These are phyloP conservation scores for Hippocampus mohnikei DNA, from an alignment of 2,113 vertebrate genomes.

Conservation along the genomic window DNA sequence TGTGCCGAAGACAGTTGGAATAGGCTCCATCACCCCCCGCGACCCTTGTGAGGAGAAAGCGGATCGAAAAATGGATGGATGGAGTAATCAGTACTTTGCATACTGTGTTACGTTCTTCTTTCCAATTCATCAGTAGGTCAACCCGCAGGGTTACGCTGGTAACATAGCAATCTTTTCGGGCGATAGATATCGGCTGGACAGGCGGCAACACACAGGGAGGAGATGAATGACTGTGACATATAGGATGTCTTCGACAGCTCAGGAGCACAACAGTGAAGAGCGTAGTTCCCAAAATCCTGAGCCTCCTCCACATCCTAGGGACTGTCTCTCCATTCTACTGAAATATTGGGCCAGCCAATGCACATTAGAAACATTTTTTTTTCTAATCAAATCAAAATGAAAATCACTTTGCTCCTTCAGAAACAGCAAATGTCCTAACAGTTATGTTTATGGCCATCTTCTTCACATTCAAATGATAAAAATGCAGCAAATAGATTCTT, in stretches of 20 bases:
- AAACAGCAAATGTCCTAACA: slow-evolving; percentile 14
- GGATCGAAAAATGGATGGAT: no score
- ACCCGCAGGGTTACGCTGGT: not conserved
- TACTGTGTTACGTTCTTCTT: not conserved
- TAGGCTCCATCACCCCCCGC: no score
- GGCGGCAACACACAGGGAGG: not conserved
- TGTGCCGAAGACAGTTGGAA: no score
- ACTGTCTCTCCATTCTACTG: slow-evolving; percentile 52
- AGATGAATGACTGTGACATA: slow-evolving; percentile 7
- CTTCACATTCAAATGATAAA: not conserved
- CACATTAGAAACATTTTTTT: slow-evolving; percentile 46
- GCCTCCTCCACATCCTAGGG: slow-evolving; percentile 39
- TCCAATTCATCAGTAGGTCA: not conserved
- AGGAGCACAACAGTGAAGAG: slow-evolving; percentile 50
- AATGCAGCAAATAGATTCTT: not conserved
- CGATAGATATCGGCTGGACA: not conserved
- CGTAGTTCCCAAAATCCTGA: slow-evolving; percentile 28
- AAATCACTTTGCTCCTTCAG: slow-evolving; percentile 43
- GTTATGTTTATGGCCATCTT: slow-evolving; percentile 1
- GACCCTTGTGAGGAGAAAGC: no score
- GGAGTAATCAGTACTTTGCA: not conserved
- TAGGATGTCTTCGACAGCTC: not conserved
- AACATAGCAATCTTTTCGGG: not conserved
- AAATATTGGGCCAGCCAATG: slow-evolving; percentile 48
- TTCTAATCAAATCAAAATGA: slow-evolving; percentile 60